Base-by-base conservation (phyloP, 2,888 invertebrate genomes). In the Microplitis manilae region DNA sequence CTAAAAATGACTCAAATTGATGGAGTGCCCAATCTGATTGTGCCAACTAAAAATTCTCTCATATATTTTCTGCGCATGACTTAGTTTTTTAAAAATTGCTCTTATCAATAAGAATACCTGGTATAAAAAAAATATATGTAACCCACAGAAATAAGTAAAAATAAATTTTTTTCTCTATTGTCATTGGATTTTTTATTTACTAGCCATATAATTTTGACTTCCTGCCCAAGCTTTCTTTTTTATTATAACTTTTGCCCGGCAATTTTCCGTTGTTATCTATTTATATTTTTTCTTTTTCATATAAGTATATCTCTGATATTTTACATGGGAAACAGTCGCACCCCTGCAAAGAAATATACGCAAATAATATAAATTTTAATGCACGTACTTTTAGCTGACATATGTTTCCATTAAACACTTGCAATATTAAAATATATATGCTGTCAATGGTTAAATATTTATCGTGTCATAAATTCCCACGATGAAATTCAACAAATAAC, bases 381-480 rank as follows among this genome's bases (percentile, higher is more conserved):
- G 50, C 50, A 9, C 2, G 0, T 50, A 50, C 50, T 9, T 13
- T 13, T 2, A 8, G 50, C 50, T 9, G 50, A 50, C 50, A 50
- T 50, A 50, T 50, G 50, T 50, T 9, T 50, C 50, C 8, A 50
- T 30, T 30, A 50, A 50, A 50, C 50, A 50, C 50, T 50, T 50
- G 9, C 50, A 50, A 50, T 50, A 50, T 50, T 50, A 13, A 50
- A 50, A 50, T 9, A 50, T 13, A 50, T 13, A 50, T 9, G 50
- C 13, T 6, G 50, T 50, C 50, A 9, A 50, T 50, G 9, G 9
- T 50, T 50, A 50, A 50, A 50, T 50, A 50, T 50, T 50, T 50
- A 9, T 50, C 50, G 50, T 13, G 50, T 9, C 13, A n/a, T 13
- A 61, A 38, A 71, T 71, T 71, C 71, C 71, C 71, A 71, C 71